phyloP scores from a whole-genome alignment of 2,797 vertebrate species.

The Falco biarmicus region DNA sequence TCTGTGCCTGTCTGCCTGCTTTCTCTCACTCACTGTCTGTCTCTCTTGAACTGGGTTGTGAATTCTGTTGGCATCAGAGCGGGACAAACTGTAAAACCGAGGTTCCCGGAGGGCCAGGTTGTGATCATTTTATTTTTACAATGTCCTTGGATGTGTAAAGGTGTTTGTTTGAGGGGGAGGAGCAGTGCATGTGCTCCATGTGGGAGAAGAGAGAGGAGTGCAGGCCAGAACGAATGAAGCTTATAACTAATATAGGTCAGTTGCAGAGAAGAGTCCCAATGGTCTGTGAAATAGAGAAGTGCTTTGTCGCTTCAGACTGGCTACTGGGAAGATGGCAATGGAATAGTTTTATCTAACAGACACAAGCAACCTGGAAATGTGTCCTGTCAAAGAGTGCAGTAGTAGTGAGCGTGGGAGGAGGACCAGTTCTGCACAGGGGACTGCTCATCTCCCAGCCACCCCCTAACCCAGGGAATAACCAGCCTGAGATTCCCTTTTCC shows the following conservation, averaged over 20 bases:
- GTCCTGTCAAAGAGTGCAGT: background rate
- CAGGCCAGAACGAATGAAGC: constrained; percentile 62
- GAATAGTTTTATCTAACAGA: background rate
- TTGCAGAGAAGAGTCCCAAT: constrained; percentile 48
- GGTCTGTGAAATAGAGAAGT: constrained; percentile 45
- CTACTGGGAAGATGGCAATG: constrained; percentile 15
- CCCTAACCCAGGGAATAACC: background rate
- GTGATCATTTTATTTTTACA: constrained; percentile 82
- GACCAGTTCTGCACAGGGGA: background rate
- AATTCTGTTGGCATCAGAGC: constrained; percentile 49
- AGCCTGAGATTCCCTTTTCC: background rate
- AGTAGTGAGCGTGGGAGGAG: background rate
- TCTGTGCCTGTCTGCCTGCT: constrained; percentile 68
- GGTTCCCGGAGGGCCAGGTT: constrained; percentile 71
- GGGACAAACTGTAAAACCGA: constrained; percentile 65
- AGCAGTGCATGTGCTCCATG: constrained; percentile 47
- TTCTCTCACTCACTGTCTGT: constrained; percentile 57
- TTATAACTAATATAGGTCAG: constrained; percentile 76
- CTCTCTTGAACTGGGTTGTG: constrained; percentile 72
- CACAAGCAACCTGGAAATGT: background rate
- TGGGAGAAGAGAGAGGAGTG: constrained; percentile 58
- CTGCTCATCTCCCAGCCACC: background rate
- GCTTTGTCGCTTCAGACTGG: constrained; percentile 25
- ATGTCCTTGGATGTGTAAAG: constrained; percentile 77
- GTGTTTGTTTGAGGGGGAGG: constrained; percentile 72